Evolutionary conservation across 2,888 invertebrate species (phyloP).

Genomic region (Altica lythri): DNA sequence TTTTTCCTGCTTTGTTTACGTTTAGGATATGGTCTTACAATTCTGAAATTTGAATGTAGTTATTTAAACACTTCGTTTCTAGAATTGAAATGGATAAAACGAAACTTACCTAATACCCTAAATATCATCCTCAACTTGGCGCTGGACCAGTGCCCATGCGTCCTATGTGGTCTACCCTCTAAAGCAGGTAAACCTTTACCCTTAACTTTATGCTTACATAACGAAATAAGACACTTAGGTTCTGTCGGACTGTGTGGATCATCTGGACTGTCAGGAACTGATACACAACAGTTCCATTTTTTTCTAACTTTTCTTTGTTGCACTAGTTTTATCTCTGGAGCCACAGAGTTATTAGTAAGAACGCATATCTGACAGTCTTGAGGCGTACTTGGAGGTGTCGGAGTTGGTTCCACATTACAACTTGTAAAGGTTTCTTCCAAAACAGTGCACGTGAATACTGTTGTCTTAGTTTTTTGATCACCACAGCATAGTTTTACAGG

Average conservation of each 20-base stretch:
- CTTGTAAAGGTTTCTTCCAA: conserved; percentile 58
- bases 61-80: no score
- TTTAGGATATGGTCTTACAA: no score
- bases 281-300: conserved; percentile 66
- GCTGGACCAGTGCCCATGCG: conserved; percentile 56
- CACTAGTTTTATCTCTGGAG: conserved; percentile 40
- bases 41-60: no score
- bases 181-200: conserved; percentile 44
- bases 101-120: conserved; percentile 51
- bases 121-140: conserved; percentile 56
- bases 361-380: conserved; percentile 55
- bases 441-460: conserved; percentile 58
- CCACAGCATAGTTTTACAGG: conserved; percentile 37
- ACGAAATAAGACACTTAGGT: conserved; percentile 53
- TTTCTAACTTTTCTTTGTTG: conserved; percentile 52
- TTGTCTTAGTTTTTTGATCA: conserved; percentile 44
- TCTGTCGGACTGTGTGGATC: conserved; percentile 59
- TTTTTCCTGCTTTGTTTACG: no score
- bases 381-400: conserved; percentile 57
- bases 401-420: conserved; percentile 54
- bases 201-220: conserved; percentile 53
- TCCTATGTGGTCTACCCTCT: conserved; percentile 47
- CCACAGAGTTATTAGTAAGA: conserved; percentile 47
- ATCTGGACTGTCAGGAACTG: conserved; percentile 65
- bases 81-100: no score